A percentile compares a stretch with the other conserved stretches of the same genome.
phyloP scores from a whole-genome alignment of 2,113 vertebrate species.

The Eolophus roseicapilla region DNA sequence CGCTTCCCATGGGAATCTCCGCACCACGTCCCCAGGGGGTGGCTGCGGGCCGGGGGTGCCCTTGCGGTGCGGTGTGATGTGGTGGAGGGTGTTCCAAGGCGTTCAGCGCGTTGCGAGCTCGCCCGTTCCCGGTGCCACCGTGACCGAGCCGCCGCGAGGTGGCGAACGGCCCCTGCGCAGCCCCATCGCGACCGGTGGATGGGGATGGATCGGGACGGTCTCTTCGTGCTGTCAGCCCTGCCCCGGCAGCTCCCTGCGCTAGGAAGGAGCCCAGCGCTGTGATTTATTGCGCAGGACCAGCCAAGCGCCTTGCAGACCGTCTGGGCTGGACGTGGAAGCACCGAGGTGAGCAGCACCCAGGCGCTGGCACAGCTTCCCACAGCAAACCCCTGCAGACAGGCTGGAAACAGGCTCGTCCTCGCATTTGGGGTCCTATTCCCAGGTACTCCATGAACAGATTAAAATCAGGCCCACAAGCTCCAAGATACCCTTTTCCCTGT shows the following conservation, averaged over 20 bases:
- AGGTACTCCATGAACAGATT: background rate
- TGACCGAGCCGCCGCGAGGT: background rate
- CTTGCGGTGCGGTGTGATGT: background rate
- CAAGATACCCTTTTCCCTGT: fast-evolving
- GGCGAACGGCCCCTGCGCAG: background rate
- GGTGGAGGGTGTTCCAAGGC: background rate
- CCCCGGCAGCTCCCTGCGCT: background rate
- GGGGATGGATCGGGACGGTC: background rate
- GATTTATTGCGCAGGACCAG: background rate
- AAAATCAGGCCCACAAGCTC: background rate
- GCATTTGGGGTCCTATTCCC: background rate
- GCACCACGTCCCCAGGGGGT: background rate
- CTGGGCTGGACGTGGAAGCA: background rate
- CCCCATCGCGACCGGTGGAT: background rate
- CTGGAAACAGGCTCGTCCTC: background rate
- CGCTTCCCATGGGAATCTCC: background rate
- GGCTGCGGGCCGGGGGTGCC: background rate
- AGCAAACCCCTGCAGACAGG: background rate
- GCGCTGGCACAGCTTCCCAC: fast-evolving
- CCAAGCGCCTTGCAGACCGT: background rate
- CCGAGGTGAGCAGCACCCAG: background rate
- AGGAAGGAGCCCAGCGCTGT: fast-evolving
- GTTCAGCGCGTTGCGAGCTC: background rate
- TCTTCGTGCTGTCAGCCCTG: fast-evolving
- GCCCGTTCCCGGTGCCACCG: background rate